A percentile compares a stretch with the other conserved stretches of the same genome.
These are phyloP conservation scores for Laupala kohalensis DNA, from an alignment of 1,140 invertebrate genomes.

Conservation along the genomic window DNA sequence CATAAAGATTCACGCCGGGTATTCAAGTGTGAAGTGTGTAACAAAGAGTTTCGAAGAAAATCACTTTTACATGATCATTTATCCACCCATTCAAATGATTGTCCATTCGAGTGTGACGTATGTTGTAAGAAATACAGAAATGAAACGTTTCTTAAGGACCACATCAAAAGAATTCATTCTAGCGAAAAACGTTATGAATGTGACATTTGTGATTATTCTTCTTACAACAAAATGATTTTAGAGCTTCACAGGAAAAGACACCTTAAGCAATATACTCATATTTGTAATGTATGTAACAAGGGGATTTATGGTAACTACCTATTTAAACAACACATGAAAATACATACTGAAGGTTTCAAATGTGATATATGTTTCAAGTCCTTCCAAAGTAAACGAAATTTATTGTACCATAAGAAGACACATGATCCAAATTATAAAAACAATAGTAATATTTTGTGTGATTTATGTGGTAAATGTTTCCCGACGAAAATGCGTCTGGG, in stretches of 20 bases:
- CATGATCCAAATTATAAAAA: conserved; percentile 19
- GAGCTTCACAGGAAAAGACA: too few species aligned
- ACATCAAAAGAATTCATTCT: too few species aligned
- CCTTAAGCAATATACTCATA: too few species aligned
- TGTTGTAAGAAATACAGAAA: too few species aligned
- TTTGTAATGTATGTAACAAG: neutral
- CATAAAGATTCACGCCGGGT: too few species aligned
- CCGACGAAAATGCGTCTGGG: conserved; percentile 24
- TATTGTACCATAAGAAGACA: conserved; percentile 21
- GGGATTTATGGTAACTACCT: neutral
- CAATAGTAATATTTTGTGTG: conserved; percentile 38
- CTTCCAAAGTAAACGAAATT: neutral
- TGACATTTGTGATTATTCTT: too few species aligned
- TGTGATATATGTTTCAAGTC: conserved; percentile 18
- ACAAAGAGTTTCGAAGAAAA: conserved; percentile 36
- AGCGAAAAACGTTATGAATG: too few species aligned
- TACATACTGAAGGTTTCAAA: neutral
- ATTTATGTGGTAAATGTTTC: neutral
- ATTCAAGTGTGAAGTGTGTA: conserved; percentile 38
- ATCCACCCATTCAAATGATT: conserved; percentile 24
- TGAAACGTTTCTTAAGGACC: too few species aligned
- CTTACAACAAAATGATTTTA: too few species aligned
- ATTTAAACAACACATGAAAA: neutral
- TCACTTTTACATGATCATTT: conserved; percentile 30
- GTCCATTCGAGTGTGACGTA: conserved; percentile 17